A percentile compares a stretch with the other conserved stretches of the same genome.
Conservation (phyloP, 1,140 invertebrate species). For the Calephelis nemesis region DNA sequence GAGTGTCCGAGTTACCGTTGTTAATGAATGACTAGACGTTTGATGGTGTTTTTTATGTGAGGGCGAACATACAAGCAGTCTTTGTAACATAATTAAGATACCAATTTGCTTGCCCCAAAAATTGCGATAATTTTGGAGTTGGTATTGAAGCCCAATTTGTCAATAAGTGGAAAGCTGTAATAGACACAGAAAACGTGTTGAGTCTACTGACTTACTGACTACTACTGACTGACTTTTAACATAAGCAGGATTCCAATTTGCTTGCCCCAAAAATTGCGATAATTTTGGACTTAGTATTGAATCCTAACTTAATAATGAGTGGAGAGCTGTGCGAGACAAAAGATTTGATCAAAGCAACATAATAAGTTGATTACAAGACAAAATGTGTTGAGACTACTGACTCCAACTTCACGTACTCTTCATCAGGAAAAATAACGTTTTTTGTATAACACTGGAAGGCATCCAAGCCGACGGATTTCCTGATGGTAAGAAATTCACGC, state of each 20-base stretch:
- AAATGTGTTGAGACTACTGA: too few relatives aligned
- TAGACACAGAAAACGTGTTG: too few relatives aligned
- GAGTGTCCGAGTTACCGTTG: constrained; percentile 32
- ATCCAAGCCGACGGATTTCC: too few relatives aligned
- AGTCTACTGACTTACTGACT: too few relatives aligned
- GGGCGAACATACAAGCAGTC: neutral
- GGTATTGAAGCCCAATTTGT: neutral
- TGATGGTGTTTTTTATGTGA: constrained; percentile 18
- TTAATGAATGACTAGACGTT: constrained; percentile 16
- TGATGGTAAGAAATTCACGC: too few relatives aligned
- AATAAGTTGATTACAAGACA: too few relatives aligned
- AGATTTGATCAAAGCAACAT: too few relatives aligned
- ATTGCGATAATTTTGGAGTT: neutral
- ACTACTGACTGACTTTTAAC: neutral
- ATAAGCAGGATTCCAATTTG: constrained; percentile 13
- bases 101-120: constrained; percentile 6
- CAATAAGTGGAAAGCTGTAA: too few relatives aligned
- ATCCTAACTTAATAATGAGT: neutral
- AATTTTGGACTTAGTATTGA: neutral
- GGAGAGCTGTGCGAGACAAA: too few relatives aligned
- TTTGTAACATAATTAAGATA: constrained; percentile 18
- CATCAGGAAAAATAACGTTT: too few relatives aligned
- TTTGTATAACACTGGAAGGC: too few relatives aligned
- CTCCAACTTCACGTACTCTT: too few relatives aligned
- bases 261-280: neutral